Percentiles rank a stretch among this genome's conserved stretches.
These are phyloP conservation scores for Acropora yongei DNA, from an alignment of 64 coral and sea anemone species.

Conservation along the genomic window DNA sequence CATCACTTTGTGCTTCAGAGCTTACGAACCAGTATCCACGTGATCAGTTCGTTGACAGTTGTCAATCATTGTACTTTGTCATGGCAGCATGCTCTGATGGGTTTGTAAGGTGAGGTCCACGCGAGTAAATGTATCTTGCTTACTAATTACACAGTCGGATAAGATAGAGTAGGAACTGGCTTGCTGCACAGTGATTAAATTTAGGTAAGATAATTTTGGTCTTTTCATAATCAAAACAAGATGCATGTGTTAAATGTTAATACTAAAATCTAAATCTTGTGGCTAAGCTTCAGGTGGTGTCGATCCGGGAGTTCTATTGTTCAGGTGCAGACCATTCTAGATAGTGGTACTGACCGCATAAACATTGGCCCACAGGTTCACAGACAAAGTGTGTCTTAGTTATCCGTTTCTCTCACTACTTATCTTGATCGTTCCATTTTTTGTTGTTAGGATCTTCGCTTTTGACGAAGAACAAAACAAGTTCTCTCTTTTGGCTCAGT, in stretches of 20 bases:
- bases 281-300: too few species aligned
- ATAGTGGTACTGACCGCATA: too few species aligned
- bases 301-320: too few species aligned
- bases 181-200: too few species aligned
- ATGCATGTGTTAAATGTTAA: too few species aligned
- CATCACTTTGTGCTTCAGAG: constrained; percentile 23
- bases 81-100: constrained; percentile 92
- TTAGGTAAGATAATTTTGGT: too few species aligned
- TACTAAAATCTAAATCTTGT: too few species aligned
- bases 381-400: too few species aligned
- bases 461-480: constrained; percentile 30
- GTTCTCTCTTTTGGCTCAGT: constrained; percentile 74
- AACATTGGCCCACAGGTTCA: too few species aligned
- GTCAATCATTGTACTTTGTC: constrained; percentile 72
- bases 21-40: constrained; percentile 6
- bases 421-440: not conserved
- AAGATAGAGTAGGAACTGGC: too few species aligned
- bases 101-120: constrained; percentile 71
- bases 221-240: too few species aligned
- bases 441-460: constrained; percentile 37
- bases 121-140: not conserved
- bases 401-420: not conserved
- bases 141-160: not conserved
- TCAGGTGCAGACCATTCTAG: too few species aligned
- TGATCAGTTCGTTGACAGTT: constrained; percentile 31